phyloP scores from a whole-genome alignment of 2,888 invertebrate species.

The Plutella xylostella region DNA sequence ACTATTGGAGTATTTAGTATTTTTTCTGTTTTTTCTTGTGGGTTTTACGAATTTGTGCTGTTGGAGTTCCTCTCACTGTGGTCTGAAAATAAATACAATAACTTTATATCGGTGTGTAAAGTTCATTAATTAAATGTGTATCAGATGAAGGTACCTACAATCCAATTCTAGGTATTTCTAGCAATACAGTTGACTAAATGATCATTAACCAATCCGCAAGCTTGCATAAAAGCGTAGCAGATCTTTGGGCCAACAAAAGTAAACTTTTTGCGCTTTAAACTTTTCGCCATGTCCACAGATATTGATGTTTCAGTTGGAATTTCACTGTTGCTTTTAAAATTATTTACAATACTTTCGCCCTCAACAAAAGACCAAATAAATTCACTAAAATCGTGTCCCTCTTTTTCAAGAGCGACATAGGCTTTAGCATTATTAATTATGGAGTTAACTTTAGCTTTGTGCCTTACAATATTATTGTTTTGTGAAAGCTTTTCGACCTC shows the following conservation, averaged over 20 bases:
- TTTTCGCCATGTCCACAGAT: constrained; percentile 38
- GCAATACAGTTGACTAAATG: constrained; percentile 36
- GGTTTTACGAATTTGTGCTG: no score
- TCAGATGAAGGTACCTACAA: no score
- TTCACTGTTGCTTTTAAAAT: constrained; percentile 32
- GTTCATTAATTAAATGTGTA: no score
- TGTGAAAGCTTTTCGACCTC: constrained; percentile 28
- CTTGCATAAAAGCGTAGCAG: constrained; percentile 62
- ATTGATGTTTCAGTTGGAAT: constrained; percentile 35
- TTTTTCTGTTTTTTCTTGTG: no score
- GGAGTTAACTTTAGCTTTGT: constrained; percentile 46
- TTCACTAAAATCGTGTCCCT: constrained; percentile 38
- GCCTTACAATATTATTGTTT: constrained; percentile 37
- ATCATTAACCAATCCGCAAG: constrained; percentile 55
- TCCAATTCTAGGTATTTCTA: no score
- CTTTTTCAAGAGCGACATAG: constrained; percentile 37
- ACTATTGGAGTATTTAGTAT: no score
- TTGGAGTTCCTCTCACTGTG: no score
- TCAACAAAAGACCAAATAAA: constrained; percentile 52
- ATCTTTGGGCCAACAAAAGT: constrained; percentile 49
- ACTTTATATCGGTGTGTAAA: no score
- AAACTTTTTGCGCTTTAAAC: constrained; percentile 44
- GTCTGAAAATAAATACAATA: no score
- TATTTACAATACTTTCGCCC: constrained; percentile 36
- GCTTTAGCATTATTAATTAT: constrained; percentile 48